Evolutionary conservation across 2,888 invertebrate species (phyloP), one percentile per base, ranked within the genome.

Genomic region (Glyphotaelius pellucidus): DNA sequence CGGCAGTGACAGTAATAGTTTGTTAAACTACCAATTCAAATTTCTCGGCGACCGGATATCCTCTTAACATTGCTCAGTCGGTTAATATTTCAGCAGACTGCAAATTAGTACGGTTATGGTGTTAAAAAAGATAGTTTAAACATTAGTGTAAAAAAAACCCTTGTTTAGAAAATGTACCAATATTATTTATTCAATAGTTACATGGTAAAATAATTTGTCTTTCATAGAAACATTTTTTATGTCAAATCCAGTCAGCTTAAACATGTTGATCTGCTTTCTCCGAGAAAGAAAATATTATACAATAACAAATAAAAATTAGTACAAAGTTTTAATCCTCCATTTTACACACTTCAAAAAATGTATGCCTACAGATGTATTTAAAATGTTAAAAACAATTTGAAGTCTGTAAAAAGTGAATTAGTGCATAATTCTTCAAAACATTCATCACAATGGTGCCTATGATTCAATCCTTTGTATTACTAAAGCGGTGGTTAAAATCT

Each of bases 221-320:
- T 67, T 67, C 25, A n/a, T 67, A 67, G 5, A 67, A 67, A 67
- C 67, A 67, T n/a, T 81, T 30, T 81, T 81, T 11, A 81, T 81
- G 32, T 81, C 31, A 32, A 84, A 35, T 84, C 38, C 84, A 19
- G 84, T 38, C n/a, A 25, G 84, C 35, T 84, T 32, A 14, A 84
- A 89, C 32, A 89, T 89, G 88, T 89, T 89, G 88, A 89, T 89
- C 12, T 79, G 19, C 32, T 79, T 89, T 89, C n/a, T n/a, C 79
- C 79, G n/a, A 89, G 88, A 89, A 89, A 89, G 35, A 89, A 79
- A 79, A 89, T 79, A 67, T 67, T 67, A n/a, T 67, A 67, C 25
- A 52, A 52, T 67, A 67, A 67, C 67, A 67, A 67, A 67, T 67
- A 67, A 67, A 25, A 67, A 67, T 19, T 67, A 67, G 67, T 67